These are phyloP conservation scores for Potamarius usumacintae DNA, from an alignment of 2,113 vertebrate species.

Conservation along the genomic window DNA sequence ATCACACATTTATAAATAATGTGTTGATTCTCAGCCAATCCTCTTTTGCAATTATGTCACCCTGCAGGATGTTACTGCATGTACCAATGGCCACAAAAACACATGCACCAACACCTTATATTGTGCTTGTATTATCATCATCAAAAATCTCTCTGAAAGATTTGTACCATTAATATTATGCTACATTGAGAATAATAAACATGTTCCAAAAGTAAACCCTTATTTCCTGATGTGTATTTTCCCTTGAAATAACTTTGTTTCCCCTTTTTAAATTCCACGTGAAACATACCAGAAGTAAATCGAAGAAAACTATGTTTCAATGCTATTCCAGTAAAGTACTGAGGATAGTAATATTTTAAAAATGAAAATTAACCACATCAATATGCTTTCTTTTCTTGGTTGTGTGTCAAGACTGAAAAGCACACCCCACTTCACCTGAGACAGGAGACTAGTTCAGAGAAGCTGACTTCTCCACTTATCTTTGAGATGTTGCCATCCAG, in stretches of 20 bases:
- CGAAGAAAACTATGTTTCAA: neutral
- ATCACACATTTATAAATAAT: no score
- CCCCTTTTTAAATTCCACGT: neutral
- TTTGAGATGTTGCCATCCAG: slow-evolving; percentile 74
- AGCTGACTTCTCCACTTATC: slow-evolving; percentile 61
- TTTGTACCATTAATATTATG: neutral
- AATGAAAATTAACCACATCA: neutral
- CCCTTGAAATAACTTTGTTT: neutral
- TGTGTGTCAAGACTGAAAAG: slow-evolving; percentile 74
- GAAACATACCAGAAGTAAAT: neutral
- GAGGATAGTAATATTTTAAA: neutral
- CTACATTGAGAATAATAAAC: neutral
- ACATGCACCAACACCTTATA: neutral
- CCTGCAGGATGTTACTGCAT: no score
- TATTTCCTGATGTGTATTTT: neutral
- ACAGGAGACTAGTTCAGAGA: slow-evolving; percentile 61
- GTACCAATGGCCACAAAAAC: neutral
- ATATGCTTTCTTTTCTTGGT: slow-evolving; percentile 3
- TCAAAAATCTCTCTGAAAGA: neutral
- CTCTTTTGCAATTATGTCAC: neutral
- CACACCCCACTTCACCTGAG: slow-evolving; percentile 63
- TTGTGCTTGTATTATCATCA: no score
- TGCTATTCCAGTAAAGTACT: neutral
- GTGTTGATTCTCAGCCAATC: no score
- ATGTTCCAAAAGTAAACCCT: neutral